Evolutionary conservation across 2,113 vertebrate species (phyloP).

Genomic region (Psittacula cyanocephala): DNA sequence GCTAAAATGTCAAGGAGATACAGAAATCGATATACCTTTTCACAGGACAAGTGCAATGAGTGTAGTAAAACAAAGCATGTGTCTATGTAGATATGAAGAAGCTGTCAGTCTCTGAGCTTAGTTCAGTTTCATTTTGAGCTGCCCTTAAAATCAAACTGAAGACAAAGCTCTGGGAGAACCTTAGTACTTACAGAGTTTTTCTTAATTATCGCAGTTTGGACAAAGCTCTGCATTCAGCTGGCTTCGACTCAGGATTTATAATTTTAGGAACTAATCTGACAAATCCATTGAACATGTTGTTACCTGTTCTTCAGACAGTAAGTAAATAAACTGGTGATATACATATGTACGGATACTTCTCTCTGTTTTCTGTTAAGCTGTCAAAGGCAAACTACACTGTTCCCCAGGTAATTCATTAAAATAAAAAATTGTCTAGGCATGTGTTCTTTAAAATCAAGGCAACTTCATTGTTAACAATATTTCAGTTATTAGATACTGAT

Average conservation of each 20-base stretch:
- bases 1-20: neutral
- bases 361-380: neutral
- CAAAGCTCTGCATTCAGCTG: conserved; percentile 94
- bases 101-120: neutral
- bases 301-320: conserved; percentile 92
- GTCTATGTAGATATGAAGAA: neutral
- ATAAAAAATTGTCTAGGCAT: neutral
- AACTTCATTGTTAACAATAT: neutral
- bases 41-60: neutral
- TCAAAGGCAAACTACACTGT: neutral
- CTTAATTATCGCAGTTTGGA: conserved; percentile 75
- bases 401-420: neutral
- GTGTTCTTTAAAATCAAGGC: neutral
- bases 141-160: neutral
- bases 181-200: neutral
- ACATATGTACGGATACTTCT: neutral
- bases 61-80: neutral
- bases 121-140: neutral
- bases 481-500: neutral
- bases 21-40: neutral
- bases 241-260: conserved; percentile 92
- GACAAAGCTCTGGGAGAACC: neutral
- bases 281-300: conserved; percentile 95
- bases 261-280: conserved; percentile 95
- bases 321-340: conserved; percentile 62